Evolutionary conservation across 2,113 vertebrate species (phyloP).

Genomic region (Protobothrops flavoviridis): DNA sequence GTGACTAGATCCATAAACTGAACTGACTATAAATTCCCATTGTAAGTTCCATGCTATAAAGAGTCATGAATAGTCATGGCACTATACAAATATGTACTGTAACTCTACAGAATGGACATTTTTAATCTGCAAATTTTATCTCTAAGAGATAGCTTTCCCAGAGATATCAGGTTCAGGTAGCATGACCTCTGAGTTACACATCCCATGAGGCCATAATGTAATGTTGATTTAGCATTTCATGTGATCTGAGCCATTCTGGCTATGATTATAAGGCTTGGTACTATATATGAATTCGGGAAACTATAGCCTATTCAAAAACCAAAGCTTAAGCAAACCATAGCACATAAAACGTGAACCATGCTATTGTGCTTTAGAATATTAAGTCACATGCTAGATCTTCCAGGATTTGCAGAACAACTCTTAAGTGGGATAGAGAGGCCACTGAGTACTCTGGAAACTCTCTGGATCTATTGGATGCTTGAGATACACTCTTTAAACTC

Average conservation of each 20-base stretch:
- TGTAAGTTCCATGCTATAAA: neutral
- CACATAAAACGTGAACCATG: neutral
- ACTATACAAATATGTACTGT: neutral
- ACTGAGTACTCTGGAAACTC: neutral
- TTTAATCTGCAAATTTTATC: neutral
- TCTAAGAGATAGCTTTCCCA: neutral
- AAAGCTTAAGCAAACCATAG: neutral
- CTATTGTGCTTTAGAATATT: neutral
- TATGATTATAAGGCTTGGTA: neutral
- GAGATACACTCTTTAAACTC: neutral
- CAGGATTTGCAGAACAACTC: neutral
- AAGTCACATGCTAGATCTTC: neutral
- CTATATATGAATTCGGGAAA: neutral
- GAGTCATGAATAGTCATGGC: neutral
- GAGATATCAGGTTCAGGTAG: neutral
- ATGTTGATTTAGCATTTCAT: neutral
- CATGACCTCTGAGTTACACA: neutral
- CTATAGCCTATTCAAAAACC: neutral
- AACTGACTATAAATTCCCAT: neutral
- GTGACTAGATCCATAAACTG: neutral
- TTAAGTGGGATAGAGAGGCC: neutral
- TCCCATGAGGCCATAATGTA: neutral
- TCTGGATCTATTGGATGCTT: neutral
- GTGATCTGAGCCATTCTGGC: neutral
- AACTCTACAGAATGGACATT: neutral